These are phyloP conservation scores for Teleopsis dalmanni DNA, from an alignment of 1,140 invertebrate species.

Conservation along the genomic window DNA sequence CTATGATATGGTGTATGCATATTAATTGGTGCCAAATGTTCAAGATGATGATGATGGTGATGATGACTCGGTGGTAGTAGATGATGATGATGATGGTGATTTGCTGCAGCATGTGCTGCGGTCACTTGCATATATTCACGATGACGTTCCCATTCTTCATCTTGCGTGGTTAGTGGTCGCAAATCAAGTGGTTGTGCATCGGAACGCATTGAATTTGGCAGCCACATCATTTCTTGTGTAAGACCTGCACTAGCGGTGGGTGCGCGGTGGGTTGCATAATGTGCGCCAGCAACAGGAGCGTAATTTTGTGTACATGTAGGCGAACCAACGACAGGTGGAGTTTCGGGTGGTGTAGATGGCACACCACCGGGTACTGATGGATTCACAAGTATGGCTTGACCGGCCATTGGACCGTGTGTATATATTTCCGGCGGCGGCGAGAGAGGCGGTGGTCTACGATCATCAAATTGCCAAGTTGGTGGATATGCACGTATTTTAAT, in stretches of 20 bases:
- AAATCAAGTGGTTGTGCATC: constrained; percentile 76
- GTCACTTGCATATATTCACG: constrained; percentile 50
- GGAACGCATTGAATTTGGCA: constrained; percentile 58
- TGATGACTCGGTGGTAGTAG: constrained; percentile 30
- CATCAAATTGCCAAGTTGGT: constrained; percentile 47
- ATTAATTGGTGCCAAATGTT: constrained; percentile 31
- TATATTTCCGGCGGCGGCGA: constrained; percentile 54
- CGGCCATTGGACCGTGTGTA: constrained; percentile 44
- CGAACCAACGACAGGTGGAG: constrained; percentile 39
- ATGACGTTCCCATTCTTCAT: constrained; percentile 54
- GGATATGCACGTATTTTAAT: constrained; percentile 35
- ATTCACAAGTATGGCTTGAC: constrained; percentile 40
- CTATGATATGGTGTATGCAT: constrained; percentile 36
- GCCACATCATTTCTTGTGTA: constrained; percentile 66
- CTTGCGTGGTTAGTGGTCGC: constrained; percentile 59
- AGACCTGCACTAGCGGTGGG: constrained; percentile 45
- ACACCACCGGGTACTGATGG: constrained; percentile 38
- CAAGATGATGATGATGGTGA: constrained; percentile 22
- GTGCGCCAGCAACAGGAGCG: constrained; percentile 4
- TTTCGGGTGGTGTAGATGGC: constrained; percentile 42
- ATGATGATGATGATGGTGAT: constrained; percentile 32
- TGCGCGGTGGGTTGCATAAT: constrained; percentile 26
- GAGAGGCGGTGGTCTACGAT: constrained; percentile 50
- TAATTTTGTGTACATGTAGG: constrained; percentile 36
- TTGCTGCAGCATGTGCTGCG: constrained; percentile 21